Conservation (phyloP, 1,140 invertebrate genomes). For the Drosophila kurseongensis region DNA sequence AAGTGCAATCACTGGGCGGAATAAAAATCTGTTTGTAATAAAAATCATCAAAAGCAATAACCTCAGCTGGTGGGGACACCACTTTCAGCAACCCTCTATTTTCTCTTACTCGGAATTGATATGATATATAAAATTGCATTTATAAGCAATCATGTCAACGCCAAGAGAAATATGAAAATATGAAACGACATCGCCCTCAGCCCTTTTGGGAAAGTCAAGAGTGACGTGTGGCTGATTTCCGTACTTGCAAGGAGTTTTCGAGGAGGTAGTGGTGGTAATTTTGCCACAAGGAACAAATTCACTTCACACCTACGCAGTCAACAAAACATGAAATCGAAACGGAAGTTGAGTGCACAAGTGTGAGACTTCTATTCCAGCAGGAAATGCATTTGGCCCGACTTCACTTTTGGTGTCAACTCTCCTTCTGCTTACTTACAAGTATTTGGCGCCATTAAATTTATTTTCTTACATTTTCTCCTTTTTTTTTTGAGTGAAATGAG, state of each 20-base stretch:
- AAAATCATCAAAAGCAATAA: constrained; percentile 75
- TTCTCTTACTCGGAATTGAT: constrained; percentile 42
- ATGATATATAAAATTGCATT: constrained; percentile 79
- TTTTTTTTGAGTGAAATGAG: constrained; percentile 19
- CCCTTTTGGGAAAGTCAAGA: neutral
- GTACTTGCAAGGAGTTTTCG: constrained; percentile 1
- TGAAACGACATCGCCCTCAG: constrained; percentile 46
- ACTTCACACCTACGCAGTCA: constrained; percentile 70
- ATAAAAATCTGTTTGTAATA: constrained; percentile 78
- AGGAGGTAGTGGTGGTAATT: constrained; percentile 13
- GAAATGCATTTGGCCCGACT: constrained; percentile 65
- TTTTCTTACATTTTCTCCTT: constrained; percentile 36
- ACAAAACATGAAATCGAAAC: constrained; percentile 67
- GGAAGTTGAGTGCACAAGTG: constrained; percentile 50
- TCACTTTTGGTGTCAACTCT: constrained; percentile 43
- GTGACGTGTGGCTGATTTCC: constrained; percentile 9
- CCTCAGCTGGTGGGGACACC: constrained; percentile 11
- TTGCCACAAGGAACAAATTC: constrained; percentile 49
- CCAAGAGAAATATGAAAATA: constrained; percentile 69
- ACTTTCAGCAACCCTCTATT: neutral
- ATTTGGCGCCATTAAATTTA: constrained; percentile 55
- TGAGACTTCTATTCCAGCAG: constrained; percentile 36
- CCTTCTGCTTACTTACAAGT: constrained; percentile 37
- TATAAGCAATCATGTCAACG: constrained; percentile 82
- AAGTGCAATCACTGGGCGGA: constrained; percentile 58